A percentile compares a stretch with the other conserved stretches of the same genome.
Conservation (phyloP, 2,113 vertebrate genomes). For the Phrynosoma platyrhinos region DNA sequence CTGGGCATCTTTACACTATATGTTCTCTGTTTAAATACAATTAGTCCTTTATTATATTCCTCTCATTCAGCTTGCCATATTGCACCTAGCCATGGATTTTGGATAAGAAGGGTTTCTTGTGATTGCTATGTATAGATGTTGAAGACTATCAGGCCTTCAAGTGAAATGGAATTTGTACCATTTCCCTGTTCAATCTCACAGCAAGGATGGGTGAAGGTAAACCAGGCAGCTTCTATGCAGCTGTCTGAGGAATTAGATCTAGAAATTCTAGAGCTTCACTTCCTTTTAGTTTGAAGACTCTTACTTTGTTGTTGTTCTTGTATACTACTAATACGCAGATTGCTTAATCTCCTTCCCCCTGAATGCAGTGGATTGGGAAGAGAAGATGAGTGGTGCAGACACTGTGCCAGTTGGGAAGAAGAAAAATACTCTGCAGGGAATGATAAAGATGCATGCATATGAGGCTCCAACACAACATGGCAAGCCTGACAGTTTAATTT, state of each 20-base stretch:
- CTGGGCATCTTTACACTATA: background rate
- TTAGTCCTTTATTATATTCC: background rate
- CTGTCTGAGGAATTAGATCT: background rate
- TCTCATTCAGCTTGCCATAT: background rate
- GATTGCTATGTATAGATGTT: background rate
- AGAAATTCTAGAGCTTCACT: background rate
- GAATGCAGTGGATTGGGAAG: background rate
- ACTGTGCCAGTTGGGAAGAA: background rate
- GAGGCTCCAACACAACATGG: background rate
- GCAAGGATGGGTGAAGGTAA: background rate
- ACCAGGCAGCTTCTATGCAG: background rate
- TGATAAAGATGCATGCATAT: background rate
- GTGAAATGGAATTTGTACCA: background rate
- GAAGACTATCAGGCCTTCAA: background rate
- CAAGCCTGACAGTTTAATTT: background rate
- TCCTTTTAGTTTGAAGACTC: background rate
- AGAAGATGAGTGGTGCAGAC: background rate
- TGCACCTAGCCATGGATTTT: background rate
- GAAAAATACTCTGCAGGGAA: background rate
- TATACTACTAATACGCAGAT: background rate
- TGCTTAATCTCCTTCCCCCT: no score
- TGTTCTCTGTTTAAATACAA: background rate
- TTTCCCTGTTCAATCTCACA: background rate
- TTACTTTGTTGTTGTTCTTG: no score
- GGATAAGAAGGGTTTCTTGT: background rate